Conservation (phyloP, 2,888 invertebrate genomes). For the Vanessa cardui region DNA sequence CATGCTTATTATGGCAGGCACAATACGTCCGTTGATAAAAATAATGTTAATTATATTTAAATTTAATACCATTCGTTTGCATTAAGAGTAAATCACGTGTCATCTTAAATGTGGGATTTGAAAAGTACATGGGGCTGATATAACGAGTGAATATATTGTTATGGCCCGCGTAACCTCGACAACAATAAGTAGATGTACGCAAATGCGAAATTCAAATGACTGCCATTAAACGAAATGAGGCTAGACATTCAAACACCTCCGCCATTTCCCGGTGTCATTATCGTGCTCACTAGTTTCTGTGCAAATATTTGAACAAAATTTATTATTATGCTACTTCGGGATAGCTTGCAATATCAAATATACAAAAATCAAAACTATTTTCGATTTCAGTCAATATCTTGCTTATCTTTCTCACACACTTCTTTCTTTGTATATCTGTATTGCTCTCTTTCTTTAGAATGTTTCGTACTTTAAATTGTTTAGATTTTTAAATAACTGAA, state of each 20-base stretch:
- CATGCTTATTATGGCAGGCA: too few relatives aligned
- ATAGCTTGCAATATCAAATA: neutral
- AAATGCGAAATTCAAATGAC: constrained; percentile 54
- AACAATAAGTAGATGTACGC: constrained; percentile 46
- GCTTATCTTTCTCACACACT: too few relatives aligned
- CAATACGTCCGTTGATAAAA: too few relatives aligned
- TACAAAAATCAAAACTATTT: neutral
- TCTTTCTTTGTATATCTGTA: too few relatives aligned
- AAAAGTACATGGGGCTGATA: constrained; percentile 6
- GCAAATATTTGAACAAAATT: constrained; percentile 9
- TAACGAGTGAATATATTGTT: constrained; percentile 28
- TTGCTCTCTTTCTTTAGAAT: too few relatives aligned
- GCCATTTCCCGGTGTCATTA: constrained; percentile 38
- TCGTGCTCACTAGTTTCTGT: constrained; percentile 24
- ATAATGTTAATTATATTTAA: neutral
- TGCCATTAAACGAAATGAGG: constrained; percentile 57
- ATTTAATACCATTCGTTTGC: neutral
- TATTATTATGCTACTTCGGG: too few relatives aligned
- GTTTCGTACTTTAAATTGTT: too few relatives aligned
- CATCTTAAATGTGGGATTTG: constrained; percentile 2
- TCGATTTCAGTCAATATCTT: too few relatives aligned
- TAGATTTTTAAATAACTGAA: too few relatives aligned
- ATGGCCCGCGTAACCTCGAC: constrained; percentile 24
- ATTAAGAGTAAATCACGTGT: neutral
- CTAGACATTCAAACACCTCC: constrained; percentile 53